Conservation (phyloP, 1,140 invertebrate genomes). For the Ceratina calcarata region DNA sequence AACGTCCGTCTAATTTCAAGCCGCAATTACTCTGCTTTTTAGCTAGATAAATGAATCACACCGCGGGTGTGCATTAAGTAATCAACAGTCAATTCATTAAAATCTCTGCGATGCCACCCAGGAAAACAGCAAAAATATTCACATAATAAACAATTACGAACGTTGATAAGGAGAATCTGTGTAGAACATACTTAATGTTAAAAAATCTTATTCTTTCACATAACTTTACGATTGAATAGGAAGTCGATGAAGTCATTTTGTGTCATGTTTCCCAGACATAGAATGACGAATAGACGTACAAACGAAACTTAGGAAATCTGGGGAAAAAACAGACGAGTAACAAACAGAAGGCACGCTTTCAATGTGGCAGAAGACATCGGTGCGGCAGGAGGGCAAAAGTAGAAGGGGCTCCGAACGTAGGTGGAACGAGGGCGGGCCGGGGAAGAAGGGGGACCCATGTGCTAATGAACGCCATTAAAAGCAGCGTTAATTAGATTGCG, state of each 20-base stretch:
- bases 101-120: not conserved
- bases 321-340: not conserved
- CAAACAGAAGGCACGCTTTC: not conserved
- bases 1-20: slow-evolving; percentile 11
- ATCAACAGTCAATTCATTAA: not conserved
- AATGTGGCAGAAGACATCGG: not conserved
- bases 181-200: not conserved
- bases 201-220: not conserved
- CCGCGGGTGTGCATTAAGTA: not conserved
- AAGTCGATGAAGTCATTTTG: no score
- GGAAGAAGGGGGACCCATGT: slow-evolving; percentile 71
- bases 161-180: not conserved
- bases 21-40: slow-evolving; percentile 24
- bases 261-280: not conserved
- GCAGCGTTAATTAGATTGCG: slow-evolving; percentile 80
- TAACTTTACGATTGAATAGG: not conserved
- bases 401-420: slow-evolving; percentile 55
- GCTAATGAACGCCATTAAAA: slow-evolving; percentile 81
- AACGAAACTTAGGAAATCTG: not conserved
- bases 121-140: no score
- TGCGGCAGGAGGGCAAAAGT: not conserved
- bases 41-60: not conserved
- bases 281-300: no score
- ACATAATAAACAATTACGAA: not conserved
- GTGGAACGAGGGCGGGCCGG: slow-evolving; percentile 55